A percentile compares a stretch with the other conserved stretches of the same genome.
Evolutionary conservation across 2,113 vertebrate genomes (phyloP).

Genomic region (Boulengeromyrus knoepffleri): DNA sequence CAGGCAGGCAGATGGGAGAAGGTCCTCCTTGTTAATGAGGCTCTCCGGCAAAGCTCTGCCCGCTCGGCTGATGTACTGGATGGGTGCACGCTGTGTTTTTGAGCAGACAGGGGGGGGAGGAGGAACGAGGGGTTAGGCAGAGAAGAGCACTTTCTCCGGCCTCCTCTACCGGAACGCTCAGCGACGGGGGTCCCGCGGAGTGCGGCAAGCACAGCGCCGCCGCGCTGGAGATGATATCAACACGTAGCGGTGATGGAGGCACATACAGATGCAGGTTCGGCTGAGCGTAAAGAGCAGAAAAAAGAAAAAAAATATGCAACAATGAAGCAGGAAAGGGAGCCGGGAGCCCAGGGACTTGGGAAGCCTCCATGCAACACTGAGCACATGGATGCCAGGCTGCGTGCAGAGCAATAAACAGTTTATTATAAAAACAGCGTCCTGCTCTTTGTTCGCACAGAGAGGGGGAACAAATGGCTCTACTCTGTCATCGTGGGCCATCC

Average conservation of each 20-base stretch:
- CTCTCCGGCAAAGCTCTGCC: not conserved
- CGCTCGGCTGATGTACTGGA: not conserved
- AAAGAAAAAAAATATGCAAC: not conserved
- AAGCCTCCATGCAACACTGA: conserved; percentile 33
- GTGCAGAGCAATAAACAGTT: conserved; percentile 31
- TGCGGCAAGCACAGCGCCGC: not conserved
- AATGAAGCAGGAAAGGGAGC: conserved; percentile 30
- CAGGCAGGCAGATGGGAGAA: not conserved
- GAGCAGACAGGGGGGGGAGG: not conserved
- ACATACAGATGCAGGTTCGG: conserved; percentile 42
- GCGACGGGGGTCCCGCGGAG: too few species aligned
- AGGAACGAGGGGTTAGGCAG: not conserved
- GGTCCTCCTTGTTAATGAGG: not conserved
- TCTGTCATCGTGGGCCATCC: conserved; percentile 33
- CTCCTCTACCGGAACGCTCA: not conserved
- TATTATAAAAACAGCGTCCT: conserved; percentile 38
- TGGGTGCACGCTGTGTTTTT: not conserved
- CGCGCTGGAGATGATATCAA: conserved; percentile 64
- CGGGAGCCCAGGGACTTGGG: conserved; percentile 23
- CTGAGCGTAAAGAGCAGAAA: conserved; percentile 40
- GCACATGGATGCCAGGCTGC: conserved; percentile 20
- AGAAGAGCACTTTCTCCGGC: not conserved
- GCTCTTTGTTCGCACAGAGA: conserved; percentile 38
- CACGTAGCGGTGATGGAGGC: conserved; percentile 42
- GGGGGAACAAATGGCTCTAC: conserved; percentile 14